A percentile compares a stretch with the other conserved stretches of the same genome.
Evolutionary conservation across 2,113 vertebrate species (phyloP).

Genomic region (Calyptommatus sinebrachiatus): DNA sequence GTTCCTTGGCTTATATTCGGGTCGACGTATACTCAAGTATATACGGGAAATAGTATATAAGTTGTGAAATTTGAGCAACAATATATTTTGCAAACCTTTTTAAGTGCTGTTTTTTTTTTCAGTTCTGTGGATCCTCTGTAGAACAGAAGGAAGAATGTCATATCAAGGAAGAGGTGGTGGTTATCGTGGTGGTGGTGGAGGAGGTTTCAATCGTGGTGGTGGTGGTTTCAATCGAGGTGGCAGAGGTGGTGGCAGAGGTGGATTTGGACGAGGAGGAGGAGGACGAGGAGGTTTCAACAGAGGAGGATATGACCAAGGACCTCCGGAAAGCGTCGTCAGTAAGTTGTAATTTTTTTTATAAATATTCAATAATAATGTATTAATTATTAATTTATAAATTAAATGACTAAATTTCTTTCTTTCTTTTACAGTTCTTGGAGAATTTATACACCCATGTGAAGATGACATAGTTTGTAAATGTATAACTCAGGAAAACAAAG

Average conservation of each 20-base stretch:
- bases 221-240: slow-evolving; percentile 62
- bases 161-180: slow-evolving; percentile 80
- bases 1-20: too few species aligned
- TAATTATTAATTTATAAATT: too few species aligned
- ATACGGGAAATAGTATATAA: too few species aligned
- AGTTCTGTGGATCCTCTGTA: neutral
- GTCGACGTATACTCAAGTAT: too few species aligned
- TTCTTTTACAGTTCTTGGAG: slow-evolving; percentile 80
- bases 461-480: slow-evolving; percentile 95
- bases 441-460: slow-evolving; percentile 96
- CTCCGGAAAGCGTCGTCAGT: slow-evolving; percentile 93
- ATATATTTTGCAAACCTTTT: fast-evolving
- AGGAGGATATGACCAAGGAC: slow-evolving; percentile 90
- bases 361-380: fast-evolving
- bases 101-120: fast-evolving
- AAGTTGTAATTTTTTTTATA: slow-evolving; percentile 51
- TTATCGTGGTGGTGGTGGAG: slow-evolving; percentile 55
- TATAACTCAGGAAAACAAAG: slow-evolving; percentile 91
- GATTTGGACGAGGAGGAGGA: slow-evolving; percentile 63
- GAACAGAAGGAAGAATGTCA: slow-evolving; percentile 76
- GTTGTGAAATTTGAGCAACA: neutral
- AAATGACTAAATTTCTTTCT: slow-evolving; percentile 6
- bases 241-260: slow-evolving; percentile 57
- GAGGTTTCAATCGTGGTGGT: slow-evolving; percentile 57
- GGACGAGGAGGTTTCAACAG: slow-evolving; percentile 85